Evolutionary conservation across 2,888 invertebrate species (phyloP).

Genomic region (Mythimna pallens): DNA sequence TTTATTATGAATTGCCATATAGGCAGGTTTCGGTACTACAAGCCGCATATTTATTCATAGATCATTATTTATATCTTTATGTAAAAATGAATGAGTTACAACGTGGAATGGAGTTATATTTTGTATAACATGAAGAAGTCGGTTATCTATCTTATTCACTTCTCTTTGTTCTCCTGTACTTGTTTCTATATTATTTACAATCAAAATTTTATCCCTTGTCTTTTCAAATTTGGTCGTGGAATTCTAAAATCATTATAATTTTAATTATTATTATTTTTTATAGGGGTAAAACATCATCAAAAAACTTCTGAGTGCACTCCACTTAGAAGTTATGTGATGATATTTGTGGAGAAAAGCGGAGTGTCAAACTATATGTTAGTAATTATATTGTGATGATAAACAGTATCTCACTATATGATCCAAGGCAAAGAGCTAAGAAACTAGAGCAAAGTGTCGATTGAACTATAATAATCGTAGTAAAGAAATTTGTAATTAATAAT

Average conservation of each 20-base stretch:
- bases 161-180: not conserved
- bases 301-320: no score
- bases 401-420: not conserved
- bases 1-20: constrained; percentile 50
- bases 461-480: constrained; percentile 23
- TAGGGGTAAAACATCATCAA: no score
- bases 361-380: not conserved
- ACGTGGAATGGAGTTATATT: constrained; percentile 6
- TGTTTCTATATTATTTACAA: not conserved
- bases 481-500: constrained; percentile 37
- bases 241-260: not conserved
- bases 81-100: constrained; percentile 37
- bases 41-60: constrained; percentile 51
- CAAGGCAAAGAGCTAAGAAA: constrained; percentile 1
- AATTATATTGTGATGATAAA: not conserved
- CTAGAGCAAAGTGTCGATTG: constrained; percentile 15
- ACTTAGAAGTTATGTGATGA: no score
- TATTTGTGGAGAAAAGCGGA: no score
- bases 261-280: no score
- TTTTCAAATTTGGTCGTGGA: not conserved
- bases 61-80: constrained; percentile 53
- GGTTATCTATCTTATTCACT: not conserved
- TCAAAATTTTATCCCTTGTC: no score
- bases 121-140: constrained; percentile 1
- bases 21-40: constrained; percentile 31